Evolutionary conservation across 2,888 invertebrate genomes (phyloP), one percentile per base, ranked within the genome.

Genomic region (Ophion costatus): DNA sequence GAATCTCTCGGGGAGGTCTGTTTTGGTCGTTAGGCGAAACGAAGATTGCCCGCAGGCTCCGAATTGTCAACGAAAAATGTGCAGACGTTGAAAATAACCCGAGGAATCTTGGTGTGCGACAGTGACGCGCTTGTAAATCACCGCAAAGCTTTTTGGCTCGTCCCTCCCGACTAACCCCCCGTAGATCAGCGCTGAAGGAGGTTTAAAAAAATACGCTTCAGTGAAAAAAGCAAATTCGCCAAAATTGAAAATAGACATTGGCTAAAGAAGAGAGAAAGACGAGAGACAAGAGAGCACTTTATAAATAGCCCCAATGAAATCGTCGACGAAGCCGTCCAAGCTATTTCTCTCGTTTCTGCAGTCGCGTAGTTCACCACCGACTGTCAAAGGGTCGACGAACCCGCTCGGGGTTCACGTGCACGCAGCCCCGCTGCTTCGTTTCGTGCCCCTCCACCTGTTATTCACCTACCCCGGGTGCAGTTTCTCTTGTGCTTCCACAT

Each of bases 331-430:
- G 82, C 80, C 80, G 78, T 69, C 42, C 57, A 67, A 80, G 79
- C 63, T 76, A 66, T 84, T 82, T 81, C 56, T 69, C 59, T 84
- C 81, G 69, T 79, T 71, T 67, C 82, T 80, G 83, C 80, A 81
- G 69, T 77, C 79, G 76, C 73, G 70, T 78, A 84, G 85, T 86
- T 78, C 74, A 82, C 85, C 82, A 81, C 74, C 83, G 76, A 84
- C 86, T 87, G 85, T 85, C 84, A 87, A 85, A 86, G 82, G 88
- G 88, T 88, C 88, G 82, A 87, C 82, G 88, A 87, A 88, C 88
- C 84, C 70, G 4, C 22, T 59, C 59, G 59, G 73, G 82, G 69
- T 81, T 63, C 82, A 77, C 45, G 11, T 57, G 71, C 42, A 71
- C 79, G 17, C 45, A 64, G 24, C 20, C 22, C 22, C 74, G 33